Percentiles rank a stretch among this genome's conserved stretches.
Evolutionary conservation across 2,888 invertebrate genomes (phyloP).

Genomic region (Brenthis ino): DNA sequence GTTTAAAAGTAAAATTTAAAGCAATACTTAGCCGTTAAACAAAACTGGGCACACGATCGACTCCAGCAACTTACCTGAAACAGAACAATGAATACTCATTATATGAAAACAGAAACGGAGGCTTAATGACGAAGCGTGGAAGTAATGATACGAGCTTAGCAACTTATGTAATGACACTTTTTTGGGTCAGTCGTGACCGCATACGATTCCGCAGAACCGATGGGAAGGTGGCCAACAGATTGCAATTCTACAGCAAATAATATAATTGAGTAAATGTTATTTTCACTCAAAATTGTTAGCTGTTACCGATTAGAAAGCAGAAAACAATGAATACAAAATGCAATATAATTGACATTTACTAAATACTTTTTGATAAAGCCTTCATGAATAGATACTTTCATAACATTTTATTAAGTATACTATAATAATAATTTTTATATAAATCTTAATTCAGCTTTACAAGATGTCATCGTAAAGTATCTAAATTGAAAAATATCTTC

Average conservation of each 20-base stretch:
- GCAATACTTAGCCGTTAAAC: slow-evolving; percentile 13
- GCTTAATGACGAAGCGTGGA: slow-evolving; percentile 35
- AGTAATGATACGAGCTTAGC: slow-evolving; percentile 36
- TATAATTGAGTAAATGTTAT: slow-evolving; percentile 10
- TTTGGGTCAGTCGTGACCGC: slow-evolving; percentile 40
- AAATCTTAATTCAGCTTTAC: too few relatives aligned
- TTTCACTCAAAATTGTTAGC: not conserved
- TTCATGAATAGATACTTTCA: too few relatives aligned
- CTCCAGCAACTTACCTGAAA: slow-evolving; percentile 68
- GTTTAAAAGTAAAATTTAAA: slow-evolving; percentile 1
- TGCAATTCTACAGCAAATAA: slow-evolving; percentile 13
- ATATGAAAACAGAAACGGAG: slow-evolving; percentile 33
- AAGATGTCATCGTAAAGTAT: not conserved
- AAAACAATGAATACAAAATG: not conserved
- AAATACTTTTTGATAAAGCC: too few relatives aligned
- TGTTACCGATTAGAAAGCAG: not conserved
- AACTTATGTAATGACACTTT: slow-evolving; percentile 39
- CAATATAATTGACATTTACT: too few relatives aligned
- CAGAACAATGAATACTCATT: slow-evolving; percentile 51
- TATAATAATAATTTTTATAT: too few relatives aligned
- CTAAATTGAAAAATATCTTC: slow-evolving; percentile 26
- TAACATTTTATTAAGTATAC: too few relatives aligned
- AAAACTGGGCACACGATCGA: slow-evolving; percentile 6
- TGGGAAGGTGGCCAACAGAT: slow-evolving; percentile 15
- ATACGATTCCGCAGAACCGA: slow-evolving; percentile 26